Evolutionary conservation across 2,797 vertebrate genomes (phyloP), one percentile per base, ranked within the genome.

Genomic region (Macropodus opercularis): DNA sequence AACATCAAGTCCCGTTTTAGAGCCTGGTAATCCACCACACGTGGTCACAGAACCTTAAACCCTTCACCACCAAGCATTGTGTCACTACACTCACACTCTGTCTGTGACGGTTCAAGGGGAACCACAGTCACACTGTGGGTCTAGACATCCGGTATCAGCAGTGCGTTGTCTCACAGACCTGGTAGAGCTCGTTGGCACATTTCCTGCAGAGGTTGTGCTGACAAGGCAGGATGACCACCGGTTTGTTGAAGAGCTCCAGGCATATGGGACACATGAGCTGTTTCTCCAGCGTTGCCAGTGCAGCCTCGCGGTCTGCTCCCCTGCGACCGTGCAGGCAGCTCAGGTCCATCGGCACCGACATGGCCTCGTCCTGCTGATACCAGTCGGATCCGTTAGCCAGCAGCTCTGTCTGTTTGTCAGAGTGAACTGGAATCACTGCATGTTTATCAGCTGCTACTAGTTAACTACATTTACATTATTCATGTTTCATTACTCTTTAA

Each of bases 171-270:
- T 27, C 14, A 35, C 53, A 15, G 6, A 86, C 86, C 92, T 92
- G 91, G 80, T 92, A 93, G 23, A 93, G 89, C 47, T 92, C 89
- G 47, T 93, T 93, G 52, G 93, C 93, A 73, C 93, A 94, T 79
- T 90, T 93, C 48, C 92, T 88, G 68, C 93, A 94, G 22, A 99
- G 93, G 81, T 99, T 99, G 84, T 99, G 97, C 77, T 98, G 95
- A 34, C 97, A 98, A 10, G 97, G 97, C 68, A 99, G 92, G 80
- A 99, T 98, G 42, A 98, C 95, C 86, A 99, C 96, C 0, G 97
- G 97, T 63, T 98, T 99, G 31, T 88, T 95, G 88, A 98, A 98
- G 89, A 98, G 94, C 88, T 99, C 94, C 62, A 96, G 85, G 72
- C 97, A 99, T 90, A 98, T 98, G 15, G 97, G 93, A 38, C 93